A percentile compares a stretch with the other conserved stretches of the same genome.
Evolutionary conservation across 2,113 vertebrate genomes (phyloP).

Genomic region (Chauna torquata): DNA sequence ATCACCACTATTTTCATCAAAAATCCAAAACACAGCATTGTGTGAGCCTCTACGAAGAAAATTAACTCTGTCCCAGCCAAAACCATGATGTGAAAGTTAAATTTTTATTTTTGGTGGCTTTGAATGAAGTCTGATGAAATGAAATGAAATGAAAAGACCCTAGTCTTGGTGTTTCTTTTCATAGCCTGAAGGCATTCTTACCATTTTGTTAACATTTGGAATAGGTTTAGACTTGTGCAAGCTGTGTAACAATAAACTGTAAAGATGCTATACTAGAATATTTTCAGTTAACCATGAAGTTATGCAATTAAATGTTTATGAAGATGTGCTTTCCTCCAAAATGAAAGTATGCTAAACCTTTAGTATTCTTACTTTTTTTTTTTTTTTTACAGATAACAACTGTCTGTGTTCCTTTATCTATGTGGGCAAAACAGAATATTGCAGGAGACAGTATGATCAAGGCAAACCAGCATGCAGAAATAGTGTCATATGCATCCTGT

Average conservation of each 20-base stretch:
- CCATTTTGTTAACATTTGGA: constrained; percentile 53
- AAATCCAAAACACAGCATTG: too few species aligned
- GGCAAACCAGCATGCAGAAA: neutral
- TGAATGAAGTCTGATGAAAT: constrained; percentile 21
- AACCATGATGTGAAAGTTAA: neutral
- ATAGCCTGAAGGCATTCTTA: constrained; percentile 5
- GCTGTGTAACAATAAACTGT: neutral
- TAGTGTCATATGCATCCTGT: accelerated
- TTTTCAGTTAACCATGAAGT: neutral
- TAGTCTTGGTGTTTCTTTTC: neutral
- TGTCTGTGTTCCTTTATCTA: neutral
- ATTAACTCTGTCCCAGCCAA: too few species aligned
- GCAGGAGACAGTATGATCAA: neutral
- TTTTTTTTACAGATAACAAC: neutral
- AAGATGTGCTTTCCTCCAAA: neutral
- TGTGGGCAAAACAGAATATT: neutral
- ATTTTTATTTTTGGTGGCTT: constrained; percentile 18
- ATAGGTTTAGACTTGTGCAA: constrained; percentile 18
- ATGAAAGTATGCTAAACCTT: neutral
- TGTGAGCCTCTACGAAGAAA: too few species aligned
- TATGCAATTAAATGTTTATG: neutral
- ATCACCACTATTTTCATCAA: too few species aligned
- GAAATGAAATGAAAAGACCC: neutral
- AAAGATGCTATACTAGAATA: neutral
- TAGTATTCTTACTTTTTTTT: neutral